A percentile compares a stretch with the other conserved stretches of the same genome.
These are phyloP conservation scores for Moxostoma hubbsi DNA, from an alignment of 2,797 vertebrate species.

Conservation along the genomic window DNA sequence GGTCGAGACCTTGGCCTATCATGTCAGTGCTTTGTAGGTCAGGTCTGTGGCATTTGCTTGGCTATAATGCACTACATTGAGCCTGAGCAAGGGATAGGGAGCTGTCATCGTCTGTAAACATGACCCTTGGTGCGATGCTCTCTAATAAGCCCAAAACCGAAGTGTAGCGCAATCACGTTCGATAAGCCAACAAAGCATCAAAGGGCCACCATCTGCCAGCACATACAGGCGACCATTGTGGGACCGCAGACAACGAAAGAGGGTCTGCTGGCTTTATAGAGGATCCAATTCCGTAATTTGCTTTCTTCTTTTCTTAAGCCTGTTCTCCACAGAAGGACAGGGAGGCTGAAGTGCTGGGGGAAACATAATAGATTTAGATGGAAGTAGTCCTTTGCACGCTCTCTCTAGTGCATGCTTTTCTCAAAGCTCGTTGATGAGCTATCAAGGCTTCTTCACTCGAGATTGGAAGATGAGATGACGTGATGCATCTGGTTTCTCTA, in stretches of 20 bases:
- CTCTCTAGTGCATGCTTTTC: conserved; percentile 24
- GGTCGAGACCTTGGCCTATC: conserved; percentile 15
- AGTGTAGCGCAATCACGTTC: conserved; percentile 43
- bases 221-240: conserved; percentile 31
- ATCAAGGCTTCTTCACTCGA: conserved; percentile 47
- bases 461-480: conserved; percentile 4
- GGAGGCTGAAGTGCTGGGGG: conserved; percentile 40
- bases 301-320: conserved; percentile 33
- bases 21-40: conserved; percentile 33
- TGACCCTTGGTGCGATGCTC: conserved; percentile 21
- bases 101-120: conserved; percentile 17
- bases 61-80: background rate
- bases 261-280: conserved; percentile 39
- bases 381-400: conserved; percentile 25
- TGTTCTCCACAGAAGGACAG: conserved; percentile 26
- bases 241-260: conserved; percentile 23
- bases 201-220: conserved; percentile 42
- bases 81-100: background rate
- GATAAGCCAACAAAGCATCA: conserved; percentile 59
- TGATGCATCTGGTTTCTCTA: conserved; percentile 34
- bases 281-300: conserved; percentile 47
- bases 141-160: conserved; percentile 50
- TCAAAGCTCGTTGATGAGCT: conserved; percentile 44
- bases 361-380: conserved; percentile 56
- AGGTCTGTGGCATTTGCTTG: background rate